Base-by-base conservation (phyloP, 2,797 vertebrate genomes). In the Cephalopachus bancanus region DNA sequence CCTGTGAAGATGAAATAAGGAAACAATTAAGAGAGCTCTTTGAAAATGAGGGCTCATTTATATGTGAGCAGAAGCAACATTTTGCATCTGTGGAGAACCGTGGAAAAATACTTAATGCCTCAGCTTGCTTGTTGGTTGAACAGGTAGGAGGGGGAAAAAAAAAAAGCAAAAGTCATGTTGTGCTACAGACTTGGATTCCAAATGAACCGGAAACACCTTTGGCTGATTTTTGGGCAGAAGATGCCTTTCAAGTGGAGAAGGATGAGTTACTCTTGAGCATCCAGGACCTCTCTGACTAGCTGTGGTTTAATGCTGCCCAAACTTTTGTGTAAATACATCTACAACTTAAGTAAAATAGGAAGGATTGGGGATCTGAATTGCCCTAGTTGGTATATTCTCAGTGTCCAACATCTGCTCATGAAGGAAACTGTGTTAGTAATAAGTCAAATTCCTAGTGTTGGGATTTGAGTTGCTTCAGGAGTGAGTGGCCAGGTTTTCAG, bases 61-160 rank as follows among this genome's bases (percentile, higher is more conserved):
- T 59, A 80, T 57, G 76, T n/a, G 33, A 93, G 51, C 62, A 97
- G 86, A 87, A 91, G 65, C 64, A 85, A 81, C 28, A 37, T 96
- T 96, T 95, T 79, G 79, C 90, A 72, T 95, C 95, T 83, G 80
- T 87, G 76, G 80, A 94, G 83, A 97, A 72, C 85, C 1, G 4
- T 98, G 97, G 97, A 98, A 98, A 98, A 98, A 92, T 97, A 98
- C 97, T 98, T 97, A 95, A 96, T 98, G 95, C 93, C 55, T 97
- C 67, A 90, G 89, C 78, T 96, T 96, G 87, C 83, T 95, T 96
- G 83, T 83, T 95, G 72, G 76, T 97, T 95, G 91, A 96, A 95
- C 49, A 96, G 94, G 94, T 97, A 93, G 53, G 53, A 30, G 2
- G 1, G 5, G 9, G 30, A 65, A 74, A 84, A 15, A 75, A 19